Conservation (phyloP, 2,113 vertebrate genomes). For the Suncus etruscus region DNA sequence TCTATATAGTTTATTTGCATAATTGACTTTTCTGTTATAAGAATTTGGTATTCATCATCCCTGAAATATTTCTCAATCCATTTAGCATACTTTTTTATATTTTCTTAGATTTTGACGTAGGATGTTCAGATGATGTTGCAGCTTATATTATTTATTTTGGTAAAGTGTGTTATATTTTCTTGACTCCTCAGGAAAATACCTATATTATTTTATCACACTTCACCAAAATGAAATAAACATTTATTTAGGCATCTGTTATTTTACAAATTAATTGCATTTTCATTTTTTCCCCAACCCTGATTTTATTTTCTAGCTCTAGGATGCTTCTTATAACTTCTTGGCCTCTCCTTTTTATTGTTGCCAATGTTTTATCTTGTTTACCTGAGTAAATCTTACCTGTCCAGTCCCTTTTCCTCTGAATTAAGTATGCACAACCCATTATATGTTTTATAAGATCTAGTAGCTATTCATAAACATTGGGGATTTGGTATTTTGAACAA, state of each 20-base stretch:
- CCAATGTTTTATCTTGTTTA: background rate
- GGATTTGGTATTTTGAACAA: background rate
- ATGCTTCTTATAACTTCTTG: background rate
- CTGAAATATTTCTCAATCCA: background rate
- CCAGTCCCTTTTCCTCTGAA: background rate
- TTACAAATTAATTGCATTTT: too few relatives aligned
- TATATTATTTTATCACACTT: background rate
- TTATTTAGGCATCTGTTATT: too few relatives aligned
- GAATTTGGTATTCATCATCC: background rate
- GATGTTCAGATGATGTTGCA: background rate
- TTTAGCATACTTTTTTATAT: background rate
- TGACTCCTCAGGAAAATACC: background rate
- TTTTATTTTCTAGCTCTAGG: slow-evolving; percentile 12
- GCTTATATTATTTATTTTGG: background rate
- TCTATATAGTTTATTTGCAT: background rate
- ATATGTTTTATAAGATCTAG: background rate
- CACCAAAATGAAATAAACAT: background rate
- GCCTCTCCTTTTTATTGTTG: background rate
- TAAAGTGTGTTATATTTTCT: background rate
- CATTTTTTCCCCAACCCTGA: background rate
- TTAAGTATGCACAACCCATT: background rate
- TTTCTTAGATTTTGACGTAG: background rate
- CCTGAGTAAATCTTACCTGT: background rate
- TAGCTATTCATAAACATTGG: slow-evolving; percentile 9
- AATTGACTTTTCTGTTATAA: background rate